Percentiles rank a stretch among this genome's conserved stretches.
Evolutionary conservation across 2,113 vertebrate genomes (phyloP).

Genomic region (Lophotis ruficrista): DNA sequence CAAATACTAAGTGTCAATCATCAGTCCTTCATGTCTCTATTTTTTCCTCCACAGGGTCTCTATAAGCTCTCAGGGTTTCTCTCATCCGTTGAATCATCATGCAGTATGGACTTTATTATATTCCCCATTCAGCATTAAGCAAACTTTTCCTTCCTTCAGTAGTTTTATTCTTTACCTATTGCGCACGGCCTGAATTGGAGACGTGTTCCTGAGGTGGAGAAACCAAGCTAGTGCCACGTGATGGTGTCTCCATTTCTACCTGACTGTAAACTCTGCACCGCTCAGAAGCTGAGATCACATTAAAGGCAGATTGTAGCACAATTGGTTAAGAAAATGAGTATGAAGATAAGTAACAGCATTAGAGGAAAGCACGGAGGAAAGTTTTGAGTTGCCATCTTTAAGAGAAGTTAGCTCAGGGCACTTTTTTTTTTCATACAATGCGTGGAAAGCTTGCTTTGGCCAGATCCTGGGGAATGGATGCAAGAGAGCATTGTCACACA

Average conservation of each 20-base stretch:
- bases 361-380: background rate
- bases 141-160: background rate
- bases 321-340: background rate
- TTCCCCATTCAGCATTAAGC: background rate
- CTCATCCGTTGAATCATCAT: background rate
- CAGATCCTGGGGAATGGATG: background rate
- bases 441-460: background rate
- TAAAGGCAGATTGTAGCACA: background rate
- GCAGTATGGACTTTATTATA: background rate
- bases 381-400: background rate
- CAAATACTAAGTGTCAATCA: background rate
- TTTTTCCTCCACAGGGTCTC: background rate
- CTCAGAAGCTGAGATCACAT: background rate
- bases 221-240: fast-evolving
- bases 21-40: background rate
- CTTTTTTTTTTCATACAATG: background rate
- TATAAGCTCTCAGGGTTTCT: background rate
- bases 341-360: background rate
- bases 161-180: background rate
- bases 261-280: background rate
- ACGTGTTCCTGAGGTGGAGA: background rate
- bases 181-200: background rate
- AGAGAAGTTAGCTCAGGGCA: background rate
- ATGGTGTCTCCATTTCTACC: background rate
- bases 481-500: background rate